phyloP scores from a whole-genome alignment of 2,888 invertebrate genomes.

The Patella ulyssiponensis region DNA sequence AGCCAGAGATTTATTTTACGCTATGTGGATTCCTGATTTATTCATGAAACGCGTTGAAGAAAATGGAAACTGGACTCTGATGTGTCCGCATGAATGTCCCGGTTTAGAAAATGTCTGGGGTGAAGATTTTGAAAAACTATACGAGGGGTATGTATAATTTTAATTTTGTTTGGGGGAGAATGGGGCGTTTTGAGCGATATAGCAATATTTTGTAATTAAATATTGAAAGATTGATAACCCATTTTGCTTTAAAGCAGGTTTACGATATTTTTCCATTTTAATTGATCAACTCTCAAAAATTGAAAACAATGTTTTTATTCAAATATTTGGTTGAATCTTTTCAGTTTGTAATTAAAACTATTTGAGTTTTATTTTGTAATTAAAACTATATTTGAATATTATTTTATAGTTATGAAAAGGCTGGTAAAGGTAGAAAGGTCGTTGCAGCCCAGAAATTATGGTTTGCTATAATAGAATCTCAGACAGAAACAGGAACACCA shows the following conservation, averaged over 20 bases:
- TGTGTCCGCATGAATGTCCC: conserved; percentile 96
- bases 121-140: conserved; percentile 91
- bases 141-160: conserved; percentile 77
- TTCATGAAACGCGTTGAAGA: conserved; percentile 92
- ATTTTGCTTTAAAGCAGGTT: neutral
- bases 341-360: too few species aligned
- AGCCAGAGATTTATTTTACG: conserved; percentile 96
- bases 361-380: too few species aligned
- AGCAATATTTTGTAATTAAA: neutral
- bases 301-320: too few species aligned
- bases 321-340: too few species aligned
- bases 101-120: conserved; percentile 95
- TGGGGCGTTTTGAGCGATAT: neutral
- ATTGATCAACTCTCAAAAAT: too few species aligned
- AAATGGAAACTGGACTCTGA: conserved; percentile 90
- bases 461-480: conserved; percentile 92
- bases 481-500: conserved; percentile 98
- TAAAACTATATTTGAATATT: too few species aligned
- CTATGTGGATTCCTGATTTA: conserved; percentile 97
- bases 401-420: conserved; percentile 81
- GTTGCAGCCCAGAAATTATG: conserved; percentile 89
- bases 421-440: conserved; percentile 69
- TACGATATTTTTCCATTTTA: too few species aligned
- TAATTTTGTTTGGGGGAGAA: neutral
- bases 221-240: neutral